Evolutionary conservation across 1,140 invertebrate species (phyloP), one percentile per base, ranked within the genome.

Genomic region (Hypsibius dujardini): DNA sequence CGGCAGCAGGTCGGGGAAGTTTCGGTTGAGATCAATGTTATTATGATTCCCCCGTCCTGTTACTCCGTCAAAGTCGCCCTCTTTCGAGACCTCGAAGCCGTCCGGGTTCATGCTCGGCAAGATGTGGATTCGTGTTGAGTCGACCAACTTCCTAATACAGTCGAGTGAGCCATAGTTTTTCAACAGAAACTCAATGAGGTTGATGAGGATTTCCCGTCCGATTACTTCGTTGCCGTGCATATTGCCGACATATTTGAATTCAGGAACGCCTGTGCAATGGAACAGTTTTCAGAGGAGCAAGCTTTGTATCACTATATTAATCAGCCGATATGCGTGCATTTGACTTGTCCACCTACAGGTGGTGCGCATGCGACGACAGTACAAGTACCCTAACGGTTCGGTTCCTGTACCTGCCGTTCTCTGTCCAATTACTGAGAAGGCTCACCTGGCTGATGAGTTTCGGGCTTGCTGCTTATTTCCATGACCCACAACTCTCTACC

Each of bases 41-140:
- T 94, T 80, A 0, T 87, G 88, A 81, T 98, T 98, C 1, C 78
- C 76, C 74, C 95, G 82, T 2, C 95, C 94, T 3, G 76, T 71
- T 1, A 83, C 67, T 72, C 88, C 84, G 70, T 82, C 79, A 72
- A 82, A 80, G 77, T 90, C 88, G 2, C 87, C 88, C 40, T 71
- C 75, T 74, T 78, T 79, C 0, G 89, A 83, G 46, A 81, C 81
- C 79, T 94, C 92, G 80, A 94, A 97, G 3, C 95, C 95, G 81
- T 98, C 95, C 0, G 95, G 95, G 82, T 98, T 98, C 90, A 97
- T 93, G 71, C 89, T 89, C 2, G 93, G 92, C 83, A 98, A 82
- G 1, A 98, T 82, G 79, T 98, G 94, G 46, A 98, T 86, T 46
- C 67, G 2, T 1, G 90, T 89, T 2, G 80, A 85, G 76, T 93